A percentile compares a stretch with the other conserved stretches of the same genome.
phyloP scores from a whole-genome alignment of 2,113 vertebrate genomes.

The Mus pahari region DNA sequence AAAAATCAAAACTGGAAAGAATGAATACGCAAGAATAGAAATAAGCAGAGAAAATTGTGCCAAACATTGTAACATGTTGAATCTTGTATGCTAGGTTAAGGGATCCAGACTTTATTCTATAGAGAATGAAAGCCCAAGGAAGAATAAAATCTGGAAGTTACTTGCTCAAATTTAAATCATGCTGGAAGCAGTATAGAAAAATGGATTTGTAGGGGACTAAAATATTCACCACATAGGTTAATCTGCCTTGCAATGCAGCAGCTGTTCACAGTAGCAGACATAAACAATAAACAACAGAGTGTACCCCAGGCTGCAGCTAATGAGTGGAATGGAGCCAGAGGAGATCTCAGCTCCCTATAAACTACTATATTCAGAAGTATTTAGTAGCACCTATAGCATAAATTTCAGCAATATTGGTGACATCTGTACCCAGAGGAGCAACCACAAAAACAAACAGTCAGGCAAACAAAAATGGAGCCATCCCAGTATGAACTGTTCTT shows the following conservation, averaged over 20 bases:
- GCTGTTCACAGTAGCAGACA: constrained; percentile 2
- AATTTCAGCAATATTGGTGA: neutral
- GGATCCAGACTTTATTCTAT: neutral
- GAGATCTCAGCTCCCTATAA: neutral
- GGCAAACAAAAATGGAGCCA: neutral
- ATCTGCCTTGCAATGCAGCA: constrained; percentile 35
- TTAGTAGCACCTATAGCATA: neutral
- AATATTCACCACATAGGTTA: neutral
- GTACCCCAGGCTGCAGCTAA: neutral
- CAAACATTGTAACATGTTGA: neutral
- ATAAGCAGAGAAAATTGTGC: neutral
- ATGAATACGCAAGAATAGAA: neutral
- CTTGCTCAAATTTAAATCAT: constrained; percentile 18
- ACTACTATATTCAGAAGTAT: neutral
- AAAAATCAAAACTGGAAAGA: neutral
- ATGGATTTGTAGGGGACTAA: neutral
- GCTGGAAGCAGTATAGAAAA: constrained; percentile 15
- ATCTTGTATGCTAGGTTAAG: neutral
- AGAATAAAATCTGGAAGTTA: neutral
- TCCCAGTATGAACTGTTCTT: neutral
- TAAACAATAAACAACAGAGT: neutral
- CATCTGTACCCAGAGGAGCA: neutral
- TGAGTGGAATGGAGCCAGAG: neutral
- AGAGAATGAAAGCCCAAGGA: neutral
- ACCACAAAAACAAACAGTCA: neutral